Conservation (phyloP, 2,797 vertebrate species). For the Lithobates pipiens region DNA sequence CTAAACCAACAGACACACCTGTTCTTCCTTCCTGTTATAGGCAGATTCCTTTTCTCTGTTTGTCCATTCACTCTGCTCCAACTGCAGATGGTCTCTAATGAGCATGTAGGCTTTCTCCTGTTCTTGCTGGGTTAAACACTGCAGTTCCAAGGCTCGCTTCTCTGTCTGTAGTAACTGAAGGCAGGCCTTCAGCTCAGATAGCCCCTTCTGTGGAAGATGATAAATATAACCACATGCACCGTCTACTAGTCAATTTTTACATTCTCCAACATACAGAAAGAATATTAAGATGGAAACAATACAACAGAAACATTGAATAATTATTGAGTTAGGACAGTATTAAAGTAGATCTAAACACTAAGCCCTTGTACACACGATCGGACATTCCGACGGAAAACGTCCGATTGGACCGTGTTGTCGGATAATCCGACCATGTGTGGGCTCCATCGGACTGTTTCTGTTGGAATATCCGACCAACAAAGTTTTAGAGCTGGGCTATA, state of each 20-base stretch:
- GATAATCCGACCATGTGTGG: too few relatives aligned
- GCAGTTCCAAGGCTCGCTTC: constrained; percentile 80
- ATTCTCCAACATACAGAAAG: not conserved
- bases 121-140: constrained; percentile 76
- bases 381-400: too few relatives aligned
- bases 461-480: too few relatives aligned
- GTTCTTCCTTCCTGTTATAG: not conserved
- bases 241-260: not conserved
- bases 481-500: too few relatives aligned
- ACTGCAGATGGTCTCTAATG: constrained; percentile 74
- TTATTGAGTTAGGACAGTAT: too few relatives aligned
- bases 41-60: not conserved
- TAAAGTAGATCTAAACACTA: too few relatives aligned
- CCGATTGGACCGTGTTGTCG: too few relatives aligned
- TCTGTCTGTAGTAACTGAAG: constrained; percentile 84
- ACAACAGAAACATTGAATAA: too few relatives aligned
- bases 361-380: too few relatives aligned
- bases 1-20: constrained; percentile 11
- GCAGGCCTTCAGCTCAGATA: constrained; percentile 80
- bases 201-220: constrained; percentile 79
- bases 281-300: too few relatives aligned
- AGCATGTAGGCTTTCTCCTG: constrained; percentile 78
- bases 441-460: too few relatives aligned
- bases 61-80: constrained; percentile 69
- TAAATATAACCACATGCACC: too few relatives aligned